A percentile compares a stretch with the other conserved stretches of the same genome.
These are phyloP conservation scores for Ceratina calcarata DNA, from an alignment of 1,140 invertebrate genomes.

Conservation along the genomic window DNA sequence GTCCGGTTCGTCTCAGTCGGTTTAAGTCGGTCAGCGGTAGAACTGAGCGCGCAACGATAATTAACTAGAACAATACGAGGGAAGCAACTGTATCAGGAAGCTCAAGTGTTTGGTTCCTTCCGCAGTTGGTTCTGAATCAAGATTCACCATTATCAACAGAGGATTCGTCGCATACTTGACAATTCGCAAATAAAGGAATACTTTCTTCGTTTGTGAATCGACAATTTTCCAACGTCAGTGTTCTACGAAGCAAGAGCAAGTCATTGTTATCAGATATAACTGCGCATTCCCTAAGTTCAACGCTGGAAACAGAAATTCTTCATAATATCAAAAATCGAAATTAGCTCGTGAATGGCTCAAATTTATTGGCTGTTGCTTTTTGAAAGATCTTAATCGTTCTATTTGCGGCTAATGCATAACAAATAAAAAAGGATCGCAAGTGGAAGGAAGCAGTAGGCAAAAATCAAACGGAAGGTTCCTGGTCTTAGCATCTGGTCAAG, in stretches of 20 bases:
- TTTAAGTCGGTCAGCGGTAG: constrained; percentile 40
- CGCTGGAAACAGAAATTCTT: background rate
- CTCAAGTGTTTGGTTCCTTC: background rate
- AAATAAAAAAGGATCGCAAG: background rate
- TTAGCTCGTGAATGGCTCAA: constrained; percentile 67
- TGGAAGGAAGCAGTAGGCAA: background rate
- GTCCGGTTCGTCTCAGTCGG: constrained; percentile 24
- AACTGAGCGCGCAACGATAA: background rate
- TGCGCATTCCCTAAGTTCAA: background rate
- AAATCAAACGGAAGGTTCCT: background rate
- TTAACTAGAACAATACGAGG: background rate
- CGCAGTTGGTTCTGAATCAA: background rate
- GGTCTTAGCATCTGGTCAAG: background rate
- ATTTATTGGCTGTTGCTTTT: constrained; percentile 73
- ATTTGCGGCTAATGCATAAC: background rate
- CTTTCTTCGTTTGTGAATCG: background rate
- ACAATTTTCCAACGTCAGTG: background rate
- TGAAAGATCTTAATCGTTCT: constrained; percentile 58
- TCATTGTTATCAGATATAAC: background rate
- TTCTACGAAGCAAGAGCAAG: background rate
- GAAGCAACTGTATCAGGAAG: background rate
- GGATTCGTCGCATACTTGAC: background rate
- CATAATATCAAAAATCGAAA: background rate
- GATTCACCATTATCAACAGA: background rate
- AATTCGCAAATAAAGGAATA: background rate